These are phyloP conservation scores for Sebastes schlegelii DNA, from an alignment of 2,113 vertebrate genomes.

Conservation along the genomic window DNA sequence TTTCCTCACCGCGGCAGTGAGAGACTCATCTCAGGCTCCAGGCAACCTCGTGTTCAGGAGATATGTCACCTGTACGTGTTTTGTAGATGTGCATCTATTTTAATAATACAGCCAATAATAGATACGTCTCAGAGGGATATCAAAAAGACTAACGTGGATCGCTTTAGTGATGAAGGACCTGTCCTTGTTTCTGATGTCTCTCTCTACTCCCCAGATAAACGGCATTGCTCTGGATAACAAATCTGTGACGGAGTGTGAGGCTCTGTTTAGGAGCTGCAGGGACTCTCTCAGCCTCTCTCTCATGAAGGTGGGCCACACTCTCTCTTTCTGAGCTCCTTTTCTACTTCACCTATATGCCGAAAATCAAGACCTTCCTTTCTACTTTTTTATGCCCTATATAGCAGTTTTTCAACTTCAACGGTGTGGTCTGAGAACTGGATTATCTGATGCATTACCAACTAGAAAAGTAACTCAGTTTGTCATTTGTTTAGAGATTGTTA, in stretches of 20 bases:
- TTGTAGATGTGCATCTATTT: constrained; percentile 39
- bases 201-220: constrained; percentile 89
- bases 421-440: constrained; percentile 5
- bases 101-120: constrained; percentile 6
- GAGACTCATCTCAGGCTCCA: constrained; percentile 10
- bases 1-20: constrained; percentile 13
- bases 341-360: neutral
- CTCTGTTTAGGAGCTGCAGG: constrained; percentile 92
- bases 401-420: constrained; percentile 9
- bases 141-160: constrained; percentile 18
- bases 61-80: constrained; percentile 47
- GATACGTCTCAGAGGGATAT: constrained; percentile 1
- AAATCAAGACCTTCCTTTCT: constrained; percentile 20
- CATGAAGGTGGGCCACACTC: constrained; percentile 90
- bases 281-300: constrained; percentile 94
- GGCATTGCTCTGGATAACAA: constrained; percentile 98
- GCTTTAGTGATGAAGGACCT: constrained; percentile 40
- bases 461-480: too few relatives aligned
- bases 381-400: constrained; percentile 44
- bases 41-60: constrained; percentile 25
- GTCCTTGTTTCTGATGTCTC: constrained; percentile 59
- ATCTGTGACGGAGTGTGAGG: constrained; percentile 96
- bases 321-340: constrained; percentile 20
- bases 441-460: neutral
- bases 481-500: too few relatives aligned